Evolutionary conservation across 2,797 vertebrate species (phyloP).

Genomic region (Pipistrellus kuhlii): DNA sequence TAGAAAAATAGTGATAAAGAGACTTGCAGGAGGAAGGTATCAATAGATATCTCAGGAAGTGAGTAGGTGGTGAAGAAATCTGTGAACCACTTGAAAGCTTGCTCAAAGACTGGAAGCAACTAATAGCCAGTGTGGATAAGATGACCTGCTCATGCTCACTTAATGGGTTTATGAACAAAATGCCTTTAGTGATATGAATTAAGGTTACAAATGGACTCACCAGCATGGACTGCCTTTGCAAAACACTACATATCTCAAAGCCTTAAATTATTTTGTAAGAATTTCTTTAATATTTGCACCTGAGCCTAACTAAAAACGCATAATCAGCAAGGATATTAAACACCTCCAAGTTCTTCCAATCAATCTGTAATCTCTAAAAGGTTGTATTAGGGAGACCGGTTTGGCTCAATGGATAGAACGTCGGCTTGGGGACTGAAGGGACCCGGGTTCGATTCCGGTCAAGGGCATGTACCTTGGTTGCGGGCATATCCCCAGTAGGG

Average conservation of each 20-base stretch:
- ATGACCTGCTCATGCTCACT: not conserved
- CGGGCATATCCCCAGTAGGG: too few relatives aligned
- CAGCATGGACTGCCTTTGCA: not conserved
- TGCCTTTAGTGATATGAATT: not conserved
- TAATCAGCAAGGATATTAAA: not conserved
- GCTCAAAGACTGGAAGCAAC: not conserved
- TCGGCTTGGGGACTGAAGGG: too few relatives aligned
- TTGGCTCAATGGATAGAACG: too few relatives aligned
- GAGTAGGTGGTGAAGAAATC: not conserved
- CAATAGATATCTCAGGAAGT: not conserved
- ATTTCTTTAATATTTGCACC: not conserved
- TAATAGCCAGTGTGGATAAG: not conserved
- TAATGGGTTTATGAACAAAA: not conserved
- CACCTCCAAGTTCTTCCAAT: not conserved
- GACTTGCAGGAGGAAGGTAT: not conserved
- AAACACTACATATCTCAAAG: not conserved
- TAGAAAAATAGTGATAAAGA: not conserved
- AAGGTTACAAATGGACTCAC: not conserved
- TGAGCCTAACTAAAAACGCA: not conserved
- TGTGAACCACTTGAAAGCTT: not conserved
- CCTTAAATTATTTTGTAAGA: not conserved
- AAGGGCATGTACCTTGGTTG: too few relatives aligned
- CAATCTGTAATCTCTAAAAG: slow-evolving; percentile 10
- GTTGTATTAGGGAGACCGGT: not conserved
- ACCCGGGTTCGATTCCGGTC: too few relatives aligned